These are phyloP conservation scores for Dryadula phaetusa DNA, from an alignment of 2,888 invertebrate species.

Conservation along the genomic window DNA sequence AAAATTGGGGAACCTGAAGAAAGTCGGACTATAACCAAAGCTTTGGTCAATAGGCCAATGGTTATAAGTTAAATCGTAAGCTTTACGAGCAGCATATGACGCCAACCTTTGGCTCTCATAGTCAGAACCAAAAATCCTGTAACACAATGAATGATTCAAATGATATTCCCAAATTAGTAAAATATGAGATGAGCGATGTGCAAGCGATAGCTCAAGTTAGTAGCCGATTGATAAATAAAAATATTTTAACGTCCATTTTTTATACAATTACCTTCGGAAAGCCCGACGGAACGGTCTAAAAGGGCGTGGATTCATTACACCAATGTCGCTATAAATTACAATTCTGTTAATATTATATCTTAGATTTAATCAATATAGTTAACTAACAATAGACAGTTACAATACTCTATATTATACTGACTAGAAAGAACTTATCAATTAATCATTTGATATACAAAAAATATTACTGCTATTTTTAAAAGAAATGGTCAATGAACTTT, in stretches of 20 bases:
- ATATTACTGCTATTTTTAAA: neutral
- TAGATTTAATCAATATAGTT: neutral
- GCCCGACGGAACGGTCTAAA: neutral
- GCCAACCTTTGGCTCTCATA: conserved; percentile 67
- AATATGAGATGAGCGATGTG: conserved; percentile 31
- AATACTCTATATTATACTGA: neutral
- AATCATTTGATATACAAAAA: neutral
- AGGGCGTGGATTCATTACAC: neutral
- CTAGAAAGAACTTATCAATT: neutral
- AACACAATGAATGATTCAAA: conserved; percentile 46
- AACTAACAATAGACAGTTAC: neutral
- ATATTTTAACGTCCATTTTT: neutral
- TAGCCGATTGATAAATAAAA: neutral
- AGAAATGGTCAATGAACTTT: conserved; percentile 7
- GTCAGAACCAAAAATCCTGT: conserved; percentile 70
- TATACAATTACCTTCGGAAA: conserved; percentile 17
- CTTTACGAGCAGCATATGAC: conserved; percentile 69
- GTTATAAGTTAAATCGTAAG: conserved; percentile 71
- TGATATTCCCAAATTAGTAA: conserved; percentile 34
- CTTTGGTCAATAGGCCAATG: conserved; percentile 42
- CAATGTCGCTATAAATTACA: conserved; percentile 18
- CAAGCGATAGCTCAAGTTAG: conserved; percentile 38
- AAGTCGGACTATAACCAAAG: conserved; percentile 62
- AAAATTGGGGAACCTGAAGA: conserved; percentile 61
- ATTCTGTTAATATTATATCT: conserved; percentile 5